These are phyloP conservation scores for Psettodes erumei DNA, from an alignment of 2,113 vertebrate species.

Conservation along the genomic window DNA sequence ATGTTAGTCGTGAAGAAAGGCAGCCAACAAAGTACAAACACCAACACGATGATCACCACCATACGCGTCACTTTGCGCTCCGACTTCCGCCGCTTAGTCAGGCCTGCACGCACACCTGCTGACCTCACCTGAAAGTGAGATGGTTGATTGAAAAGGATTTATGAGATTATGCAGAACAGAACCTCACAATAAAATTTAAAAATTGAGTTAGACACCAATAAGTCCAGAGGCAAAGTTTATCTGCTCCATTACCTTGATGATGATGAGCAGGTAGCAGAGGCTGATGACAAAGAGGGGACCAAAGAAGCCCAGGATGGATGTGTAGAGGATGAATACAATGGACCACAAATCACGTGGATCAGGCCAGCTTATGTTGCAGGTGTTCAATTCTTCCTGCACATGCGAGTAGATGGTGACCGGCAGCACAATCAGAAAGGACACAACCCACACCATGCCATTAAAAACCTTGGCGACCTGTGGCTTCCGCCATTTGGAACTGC, in stretches of 20 bases:
- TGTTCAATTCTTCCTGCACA: slow-evolving; percentile 85
- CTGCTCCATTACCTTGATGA: slow-evolving; percentile 82
- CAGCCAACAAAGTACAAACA: slow-evolving; percentile 93
- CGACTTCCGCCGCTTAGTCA: slow-evolving; percentile 84
- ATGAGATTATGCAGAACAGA: not conserved
- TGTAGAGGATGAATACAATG: slow-evolving; percentile 90
- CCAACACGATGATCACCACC: slow-evolving; percentile 93
- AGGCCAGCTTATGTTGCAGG: slow-evolving; percentile 94
- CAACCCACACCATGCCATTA: slow-evolving; percentile 85
- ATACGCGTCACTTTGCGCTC: slow-evolving; percentile 93
- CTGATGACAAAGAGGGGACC: slow-evolving; percentile 89
- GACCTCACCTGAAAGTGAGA: slow-evolving; percentile 84
- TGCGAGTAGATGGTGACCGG: slow-evolving; percentile 88
- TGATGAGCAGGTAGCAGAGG: slow-evolving; percentile 91
- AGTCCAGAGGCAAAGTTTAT: not conserved
- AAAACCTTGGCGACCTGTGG: slow-evolving; percentile 88
- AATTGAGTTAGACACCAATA: not conserved
- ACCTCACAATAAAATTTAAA: not conserved
- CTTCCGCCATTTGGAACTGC: slow-evolving; percentile 87
- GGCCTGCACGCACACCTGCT: slow-evolving; percentile 84
- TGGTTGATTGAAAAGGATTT: slow-evolving; percentile 1
- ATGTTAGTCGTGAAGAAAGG: slow-evolving; percentile 92
- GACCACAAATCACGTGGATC: slow-evolving; percentile 85
- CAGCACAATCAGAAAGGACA: slow-evolving; percentile 89
- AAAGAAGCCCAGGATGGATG: slow-evolving; percentile 89